Evolutionary conservation across 2,113 vertebrate genomes (phyloP).

Genomic region (Ursus arctos): DNA sequence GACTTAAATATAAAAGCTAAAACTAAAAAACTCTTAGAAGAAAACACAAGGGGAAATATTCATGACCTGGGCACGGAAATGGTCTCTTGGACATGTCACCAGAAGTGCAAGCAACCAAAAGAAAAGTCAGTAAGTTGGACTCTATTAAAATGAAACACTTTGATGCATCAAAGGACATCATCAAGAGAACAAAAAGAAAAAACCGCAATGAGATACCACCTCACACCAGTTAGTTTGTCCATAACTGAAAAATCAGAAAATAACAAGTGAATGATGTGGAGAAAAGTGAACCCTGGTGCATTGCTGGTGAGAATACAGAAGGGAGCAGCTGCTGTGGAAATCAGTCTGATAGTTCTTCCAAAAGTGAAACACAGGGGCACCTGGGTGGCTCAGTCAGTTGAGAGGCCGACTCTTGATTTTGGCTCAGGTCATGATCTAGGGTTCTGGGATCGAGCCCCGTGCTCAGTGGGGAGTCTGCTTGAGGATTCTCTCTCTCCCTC

Average conservation of each 20-base stretch:
- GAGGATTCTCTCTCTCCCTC: background rate
- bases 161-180: background rate
- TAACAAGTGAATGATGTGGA: background rate
- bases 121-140: background rate
- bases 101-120: background rate
- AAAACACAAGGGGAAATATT: background rate
- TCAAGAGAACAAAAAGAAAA: slow-evolving; percentile 19
- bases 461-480: background rate
- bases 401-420: background rate
- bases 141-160: slow-evolving; percentile 2
- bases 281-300: background rate
- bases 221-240: background rate
- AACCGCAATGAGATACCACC: background rate
- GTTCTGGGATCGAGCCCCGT: background rate
- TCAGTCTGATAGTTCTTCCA: background rate
- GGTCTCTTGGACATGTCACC: background rate
- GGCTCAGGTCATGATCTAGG: background rate
- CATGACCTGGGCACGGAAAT: background rate
- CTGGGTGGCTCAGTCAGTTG: background rate
- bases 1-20: background rate
- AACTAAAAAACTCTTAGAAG: background rate
- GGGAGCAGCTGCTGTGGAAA: background rate
- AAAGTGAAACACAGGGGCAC: background rate
- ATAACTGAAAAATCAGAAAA: background rate
- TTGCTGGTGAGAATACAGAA: background rate